Evolutionary conservation across 2,888 invertebrate genomes (phyloP).

Genomic region (Reticulitermes lucifugus): DNA sequence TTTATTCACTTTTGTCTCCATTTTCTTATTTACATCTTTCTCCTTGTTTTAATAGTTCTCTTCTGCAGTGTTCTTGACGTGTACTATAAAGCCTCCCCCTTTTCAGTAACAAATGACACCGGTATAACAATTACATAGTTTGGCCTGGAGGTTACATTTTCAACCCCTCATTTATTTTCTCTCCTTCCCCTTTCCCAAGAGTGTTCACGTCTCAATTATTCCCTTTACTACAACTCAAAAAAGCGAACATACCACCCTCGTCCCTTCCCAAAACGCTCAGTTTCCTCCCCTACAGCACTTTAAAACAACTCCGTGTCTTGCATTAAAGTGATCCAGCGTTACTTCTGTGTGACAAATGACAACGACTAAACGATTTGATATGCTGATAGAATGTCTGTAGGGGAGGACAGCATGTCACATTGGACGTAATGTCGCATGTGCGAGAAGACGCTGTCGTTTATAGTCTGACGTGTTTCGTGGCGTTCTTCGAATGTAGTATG

Average conservation of each 20-base stretch:
- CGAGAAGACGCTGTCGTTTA: not conserved
- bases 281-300: slow-evolving; percentile 8
- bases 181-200: slow-evolving; percentile 21
- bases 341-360: slow-evolving; percentile 11
- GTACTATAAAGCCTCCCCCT: slow-evolving; percentile 11
- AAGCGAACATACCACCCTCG: slow-evolving; percentile 28
- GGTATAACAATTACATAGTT: slow-evolving; percentile 36
- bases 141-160: slow-evolving; percentile 24
- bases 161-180: slow-evolving; percentile 42
- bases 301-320: not conserved
- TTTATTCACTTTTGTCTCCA: not conserved
- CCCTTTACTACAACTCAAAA: slow-evolving; percentile 45
- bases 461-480: not conserved
- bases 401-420: not conserved
- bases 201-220: slow-evolving; percentile 49
- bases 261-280: not conserved
- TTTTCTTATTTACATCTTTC: not conserved
- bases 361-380: not conserved
- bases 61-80: not conserved
- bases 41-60: not conserved
- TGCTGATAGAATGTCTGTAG: slow-evolving; percentile 2
- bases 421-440: not conserved
- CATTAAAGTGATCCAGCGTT: not conserved
- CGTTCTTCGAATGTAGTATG: too few species aligned
- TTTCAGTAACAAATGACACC: slow-evolving; percentile 29